Conservation (phyloP, 2,113 vertebrate genomes). For the Hippopotamus amphibius region DNA sequence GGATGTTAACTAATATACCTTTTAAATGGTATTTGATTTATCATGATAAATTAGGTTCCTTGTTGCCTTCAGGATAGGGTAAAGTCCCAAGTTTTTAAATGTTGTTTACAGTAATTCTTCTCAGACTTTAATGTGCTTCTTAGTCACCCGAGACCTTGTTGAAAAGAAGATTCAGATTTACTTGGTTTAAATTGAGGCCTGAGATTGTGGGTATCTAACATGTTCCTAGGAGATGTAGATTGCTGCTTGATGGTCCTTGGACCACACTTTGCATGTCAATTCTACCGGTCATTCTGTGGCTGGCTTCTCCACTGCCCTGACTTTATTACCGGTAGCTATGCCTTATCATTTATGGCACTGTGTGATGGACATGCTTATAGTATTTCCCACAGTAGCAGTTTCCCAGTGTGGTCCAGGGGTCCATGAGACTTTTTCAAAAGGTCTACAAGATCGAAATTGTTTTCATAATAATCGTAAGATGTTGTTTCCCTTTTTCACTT, state of each 20-base stretch:
- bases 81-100: not conserved
- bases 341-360: not conserved
- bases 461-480: not conserved
- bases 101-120: not conserved
- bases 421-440: not conserved
- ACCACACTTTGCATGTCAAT: not conserved
- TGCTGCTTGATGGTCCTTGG: not conserved
- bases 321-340: not conserved
- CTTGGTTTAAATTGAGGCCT: not conserved
- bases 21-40: conserved; percentile 36
- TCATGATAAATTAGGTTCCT: not conserved
- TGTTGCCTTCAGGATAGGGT: not conserved
- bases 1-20: not conserved
- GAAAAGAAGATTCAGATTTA: conserved; percentile 7
- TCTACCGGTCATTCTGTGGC: not conserved
- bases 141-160: conserved; percentile 21
- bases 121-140: conserved; percentile 38
- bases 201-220: not conserved
- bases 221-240: not conserved
- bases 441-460: not conserved
- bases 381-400: not conserved
- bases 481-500: not conserved
- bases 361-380: not conserved
- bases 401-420: not conserved
- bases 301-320: not conserved